phyloP scores from a whole-genome alignment of 2,113 vertebrate genomes.

The Vidua chalybeata region DNA sequence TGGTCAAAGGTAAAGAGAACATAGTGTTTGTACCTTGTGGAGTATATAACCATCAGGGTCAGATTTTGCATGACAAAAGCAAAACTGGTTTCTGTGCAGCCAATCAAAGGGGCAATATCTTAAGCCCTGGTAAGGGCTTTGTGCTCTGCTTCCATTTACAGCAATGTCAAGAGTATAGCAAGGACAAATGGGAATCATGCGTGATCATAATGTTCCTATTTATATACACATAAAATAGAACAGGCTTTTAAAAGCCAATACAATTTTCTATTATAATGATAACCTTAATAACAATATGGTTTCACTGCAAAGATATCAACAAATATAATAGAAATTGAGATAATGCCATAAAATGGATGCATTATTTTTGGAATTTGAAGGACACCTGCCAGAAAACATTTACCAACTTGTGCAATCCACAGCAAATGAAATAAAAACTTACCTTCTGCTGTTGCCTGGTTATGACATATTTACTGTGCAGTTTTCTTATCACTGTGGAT shows the following conservation, averaged over 20 bases:
- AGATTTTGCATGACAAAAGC: neutral
- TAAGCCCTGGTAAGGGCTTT: neutral
- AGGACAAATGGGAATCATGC: conserved; percentile 22
- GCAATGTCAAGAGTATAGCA: conserved; percentile 18
- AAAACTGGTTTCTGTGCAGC: neutral
- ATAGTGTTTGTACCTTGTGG: neutral
- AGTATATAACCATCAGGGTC: neutral
- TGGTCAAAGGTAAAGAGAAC: neutral
- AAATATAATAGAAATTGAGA: conserved; percentile 50
- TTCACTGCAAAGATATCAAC: conserved; percentile 47
- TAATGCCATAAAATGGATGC: neutral
- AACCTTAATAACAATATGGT: conserved; percentile 60
- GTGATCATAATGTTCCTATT: conserved; percentile 46
- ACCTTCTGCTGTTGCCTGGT: conserved; percentile 11
- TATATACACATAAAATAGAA: conserved; percentile 53
- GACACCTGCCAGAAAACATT: conserved; percentile 20
- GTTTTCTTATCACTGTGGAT: neutral
- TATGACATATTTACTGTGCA: neutral
- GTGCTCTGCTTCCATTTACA: conserved; percentile 11
- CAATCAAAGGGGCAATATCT: conserved; percentile 19
- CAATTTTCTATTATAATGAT: conserved; percentile 46
- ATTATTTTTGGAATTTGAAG: conserved; percentile 39
- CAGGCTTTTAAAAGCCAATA: conserved; percentile 54
- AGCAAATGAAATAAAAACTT: conserved; percentile 8
- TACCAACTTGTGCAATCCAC: neutral